Evolutionary conservation across 1,140 invertebrate species (phyloP).

Genomic region (Oryzaephilus surinamensis): DNA sequence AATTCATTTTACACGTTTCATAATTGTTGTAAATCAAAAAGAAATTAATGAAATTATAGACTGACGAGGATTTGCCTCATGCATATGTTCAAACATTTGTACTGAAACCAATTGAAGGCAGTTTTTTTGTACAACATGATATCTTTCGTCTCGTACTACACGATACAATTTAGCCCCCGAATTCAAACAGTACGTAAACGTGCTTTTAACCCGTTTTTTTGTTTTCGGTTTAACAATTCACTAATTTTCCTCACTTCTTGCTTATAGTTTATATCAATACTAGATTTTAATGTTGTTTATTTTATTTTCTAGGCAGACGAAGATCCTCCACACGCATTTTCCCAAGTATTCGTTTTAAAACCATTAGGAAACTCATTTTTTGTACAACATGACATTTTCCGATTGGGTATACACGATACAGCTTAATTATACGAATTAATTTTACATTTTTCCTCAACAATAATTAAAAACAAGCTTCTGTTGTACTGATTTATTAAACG

Average conservation of each 20-base stretch:
- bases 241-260: constrained; percentile 1
- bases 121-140: constrained; percentile 86
- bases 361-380: constrained; percentile 73
- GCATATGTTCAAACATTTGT: constrained; percentile 87
- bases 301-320: constrained; percentile 72
- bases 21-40: constrained; percentile 6
- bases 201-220: not conserved
- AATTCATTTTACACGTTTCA: constrained; percentile 26
- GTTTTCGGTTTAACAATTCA: constrained; percentile 4
- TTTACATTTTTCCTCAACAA: constrained; percentile 4
- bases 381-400: constrained; percentile 88
- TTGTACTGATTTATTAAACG: too few relatives aligned
- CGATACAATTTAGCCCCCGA: constrained; percentile 45
- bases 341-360: constrained; percentile 83
- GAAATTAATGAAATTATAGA: constrained; percentile 45
- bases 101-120: constrained; percentile 72
- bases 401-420: constrained; percentile 77
- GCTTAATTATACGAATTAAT: constrained; percentile 38
- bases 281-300: constrained; percentile 1
- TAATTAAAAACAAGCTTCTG: too few relatives aligned
- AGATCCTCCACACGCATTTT: constrained; percentile 83
- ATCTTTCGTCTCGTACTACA: constrained; percentile 81
- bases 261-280: not conserved
- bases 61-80: constrained; percentile 85
- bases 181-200: constrained; percentile 19